Conservation (phyloP, 2,113 vertebrate genomes). For the Etia nguti region DNA sequence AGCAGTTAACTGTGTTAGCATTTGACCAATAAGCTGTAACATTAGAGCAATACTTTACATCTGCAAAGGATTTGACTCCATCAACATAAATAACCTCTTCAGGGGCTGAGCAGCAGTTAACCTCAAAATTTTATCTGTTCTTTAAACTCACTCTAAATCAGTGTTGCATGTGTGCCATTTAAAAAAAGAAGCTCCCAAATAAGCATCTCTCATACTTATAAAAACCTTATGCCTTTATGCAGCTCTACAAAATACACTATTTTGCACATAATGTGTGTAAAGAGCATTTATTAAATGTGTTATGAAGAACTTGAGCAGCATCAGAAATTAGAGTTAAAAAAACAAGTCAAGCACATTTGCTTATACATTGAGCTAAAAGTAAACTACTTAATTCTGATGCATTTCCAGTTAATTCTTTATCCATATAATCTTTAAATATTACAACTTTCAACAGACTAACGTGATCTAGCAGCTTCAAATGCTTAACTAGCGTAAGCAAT, state of each 20-base stretch:
- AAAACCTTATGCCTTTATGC: neutral
- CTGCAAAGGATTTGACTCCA: neutral
- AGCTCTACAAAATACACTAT: neutral
- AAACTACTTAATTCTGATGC: neutral
- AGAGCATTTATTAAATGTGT: neutral
- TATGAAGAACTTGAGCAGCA: neutral
- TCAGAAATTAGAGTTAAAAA: neutral
- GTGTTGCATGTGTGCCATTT: neutral
- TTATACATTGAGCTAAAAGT: neutral
- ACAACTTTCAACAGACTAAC: neutral
- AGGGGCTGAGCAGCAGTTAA: neutral
- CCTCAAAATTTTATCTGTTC: neutral
- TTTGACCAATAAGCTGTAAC: slow-evolving; percentile 17
- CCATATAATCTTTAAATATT: neutral
- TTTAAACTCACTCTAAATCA: neutral
- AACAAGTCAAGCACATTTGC: neutral
- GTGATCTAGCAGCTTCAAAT: neutral
- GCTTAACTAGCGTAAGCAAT: neutral
- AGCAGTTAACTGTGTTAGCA: neutral
- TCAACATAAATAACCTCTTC: neutral
- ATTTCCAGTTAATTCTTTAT: neutral
- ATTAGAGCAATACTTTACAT: neutral
- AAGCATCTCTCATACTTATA: neutral
- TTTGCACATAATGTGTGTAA: neutral
- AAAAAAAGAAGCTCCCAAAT: neutral